Evolutionary conservation across 1,140 invertebrate species (phyloP).

Genomic region (Scylla paramamosain): DNA sequence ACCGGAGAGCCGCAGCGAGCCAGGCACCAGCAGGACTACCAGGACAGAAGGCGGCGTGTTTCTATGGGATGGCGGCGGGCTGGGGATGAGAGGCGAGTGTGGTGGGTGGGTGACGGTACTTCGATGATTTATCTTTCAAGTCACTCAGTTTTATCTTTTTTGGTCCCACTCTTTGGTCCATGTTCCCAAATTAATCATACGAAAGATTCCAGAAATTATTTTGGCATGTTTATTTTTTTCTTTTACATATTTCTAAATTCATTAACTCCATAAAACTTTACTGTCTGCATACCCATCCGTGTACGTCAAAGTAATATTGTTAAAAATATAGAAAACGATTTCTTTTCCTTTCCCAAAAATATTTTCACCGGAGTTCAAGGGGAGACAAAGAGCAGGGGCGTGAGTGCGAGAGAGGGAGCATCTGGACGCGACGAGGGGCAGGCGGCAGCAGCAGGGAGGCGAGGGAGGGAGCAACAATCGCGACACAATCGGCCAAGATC

Average conservation of each 20-base stretch:
- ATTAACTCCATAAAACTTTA: too few species aligned
- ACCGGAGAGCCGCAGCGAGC: background rate
- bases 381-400: background rate
- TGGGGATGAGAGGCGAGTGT: background rate
- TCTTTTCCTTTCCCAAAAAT: background rate
- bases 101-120: background rate
- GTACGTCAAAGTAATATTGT: too few species aligned
- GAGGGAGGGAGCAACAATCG: background rate
- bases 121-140: too few species aligned
- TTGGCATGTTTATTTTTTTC: too few species aligned
- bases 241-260: too few species aligned
- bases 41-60: too few species aligned
- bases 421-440: background rate
- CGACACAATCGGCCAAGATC: slow-evolving; percentile 19
- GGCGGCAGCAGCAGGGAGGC: background rate
- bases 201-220: too few species aligned
- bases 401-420: background rate
- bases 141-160: too few species aligned
- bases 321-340: background rate
- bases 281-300: too few species aligned
- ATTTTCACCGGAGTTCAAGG: background rate
- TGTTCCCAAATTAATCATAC: too few species aligned
- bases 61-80: background rate
- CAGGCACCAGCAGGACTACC: background rate
- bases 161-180: too few species aligned